Evolutionary conservation across 2,888 invertebrate genomes (phyloP).

Genomic region (Hypercompe scribonia): DNA sequence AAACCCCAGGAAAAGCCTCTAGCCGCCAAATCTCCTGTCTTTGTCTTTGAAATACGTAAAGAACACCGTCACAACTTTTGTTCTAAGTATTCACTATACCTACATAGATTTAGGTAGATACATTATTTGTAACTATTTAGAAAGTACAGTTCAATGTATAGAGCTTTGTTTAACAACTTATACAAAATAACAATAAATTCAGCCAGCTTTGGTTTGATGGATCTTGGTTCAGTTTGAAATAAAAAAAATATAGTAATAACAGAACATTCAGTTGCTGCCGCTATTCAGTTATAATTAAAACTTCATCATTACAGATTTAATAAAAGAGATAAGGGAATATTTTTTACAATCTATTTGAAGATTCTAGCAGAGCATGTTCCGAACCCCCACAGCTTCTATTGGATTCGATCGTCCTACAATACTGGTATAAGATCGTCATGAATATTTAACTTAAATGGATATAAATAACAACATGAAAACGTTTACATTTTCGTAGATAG

Average conservation of each 20-base stretch:
- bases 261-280: conserved; percentile 29
- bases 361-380: conserved; percentile 50
- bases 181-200: background rate
- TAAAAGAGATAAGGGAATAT: conserved; percentile 43
- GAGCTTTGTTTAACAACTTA: background rate
- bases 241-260: conserved; percentile 36
- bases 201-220: background rate
- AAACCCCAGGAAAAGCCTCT: conserved; percentile 66
- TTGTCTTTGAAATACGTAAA: conserved; percentile 67
- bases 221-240: conserved; percentile 34
- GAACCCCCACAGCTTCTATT: conserved; percentile 35
- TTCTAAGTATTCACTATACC: conserved; percentile 12
- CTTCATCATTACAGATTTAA: conserved; percentile 58
- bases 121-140: conserved; percentile 12
- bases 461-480: conserved; percentile 41
- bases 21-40: conserved; percentile 69
- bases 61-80: conserved; percentile 31
- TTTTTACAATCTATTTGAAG: conserved; percentile 46
- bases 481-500: background rate
- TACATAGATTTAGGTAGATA: background rate
- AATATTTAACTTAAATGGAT: conserved; percentile 49
- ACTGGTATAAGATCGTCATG: conserved; percentile 48
- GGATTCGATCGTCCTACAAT: conserved; percentile 46
- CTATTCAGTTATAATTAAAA: conserved; percentile 50
- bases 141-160: conserved; percentile 1